A percentile compares a stretch with the other conserved stretches of the same genome.
Conservation (phyloP, 2,888 invertebrate genomes). For the Metalampra italica region DNA sequence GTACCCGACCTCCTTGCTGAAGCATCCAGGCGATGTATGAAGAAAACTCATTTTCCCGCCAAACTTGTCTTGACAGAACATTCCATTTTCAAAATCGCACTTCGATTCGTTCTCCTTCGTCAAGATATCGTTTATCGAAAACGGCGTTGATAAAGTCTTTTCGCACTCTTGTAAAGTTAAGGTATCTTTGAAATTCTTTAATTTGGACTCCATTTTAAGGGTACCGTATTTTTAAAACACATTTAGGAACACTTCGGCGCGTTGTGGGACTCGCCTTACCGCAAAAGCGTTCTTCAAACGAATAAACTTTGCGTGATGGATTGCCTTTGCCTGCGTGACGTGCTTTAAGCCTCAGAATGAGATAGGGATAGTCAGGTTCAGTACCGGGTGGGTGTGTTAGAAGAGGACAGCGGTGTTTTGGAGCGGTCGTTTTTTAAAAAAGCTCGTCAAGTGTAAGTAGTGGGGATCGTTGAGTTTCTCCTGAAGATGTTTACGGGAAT, state of each 20-base stretch:
- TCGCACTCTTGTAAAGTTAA: slow-evolving; percentile 60
- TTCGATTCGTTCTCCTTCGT: slow-evolving; percentile 75
- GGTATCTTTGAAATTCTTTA: slow-evolving; percentile 56
- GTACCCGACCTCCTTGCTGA: slow-evolving; percentile 43
- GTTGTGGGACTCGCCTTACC: slow-evolving; percentile 58
- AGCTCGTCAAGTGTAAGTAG: slow-evolving; percentile 71
- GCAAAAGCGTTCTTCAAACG: slow-evolving; percentile 73
- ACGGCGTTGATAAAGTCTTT: slow-evolving; percentile 79
- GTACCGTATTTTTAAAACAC: slow-evolving; percentile 20
- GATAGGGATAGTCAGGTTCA: slow-evolving; percentile 28
- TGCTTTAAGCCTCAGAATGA: slow-evolving; percentile 62
- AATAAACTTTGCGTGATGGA: slow-evolving; percentile 74
- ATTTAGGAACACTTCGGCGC: slow-evolving; percentile 27
- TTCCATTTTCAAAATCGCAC: slow-evolving; percentile 65
- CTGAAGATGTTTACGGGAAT: slow-evolving; percentile 77
- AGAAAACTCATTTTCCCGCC: slow-evolving; percentile 62
- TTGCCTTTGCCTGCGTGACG: slow-evolving; percentile 71
- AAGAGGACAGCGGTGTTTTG: slow-evolving; percentile 43
- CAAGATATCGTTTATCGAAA: slow-evolving; percentile 86
- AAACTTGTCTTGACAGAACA: slow-evolving; percentile 51
- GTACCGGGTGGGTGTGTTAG: slow-evolving; percentile 15
- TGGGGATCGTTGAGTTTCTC: slow-evolving; percentile 77
- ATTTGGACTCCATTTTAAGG: slow-evolving; percentile 64
- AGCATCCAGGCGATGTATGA: slow-evolving; percentile 39
- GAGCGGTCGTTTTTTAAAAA: slow-evolving; percentile 70